phyloP scores from a whole-genome alignment of 2,797 vertebrate genomes.

The Halcyon chelicuti region DNA sequence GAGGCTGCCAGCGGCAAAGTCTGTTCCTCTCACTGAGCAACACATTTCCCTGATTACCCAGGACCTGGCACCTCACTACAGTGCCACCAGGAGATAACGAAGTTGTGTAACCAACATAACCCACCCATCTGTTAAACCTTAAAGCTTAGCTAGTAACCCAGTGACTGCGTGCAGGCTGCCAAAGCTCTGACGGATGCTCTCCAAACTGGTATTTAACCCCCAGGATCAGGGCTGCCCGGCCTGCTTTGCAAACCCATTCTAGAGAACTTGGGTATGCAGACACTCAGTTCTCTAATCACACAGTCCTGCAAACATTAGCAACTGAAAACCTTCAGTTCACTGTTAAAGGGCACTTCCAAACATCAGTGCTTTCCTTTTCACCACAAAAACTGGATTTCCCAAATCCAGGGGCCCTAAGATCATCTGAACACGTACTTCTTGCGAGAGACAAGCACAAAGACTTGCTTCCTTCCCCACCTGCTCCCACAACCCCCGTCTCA shows the following conservation, averaged over 20 bases:
- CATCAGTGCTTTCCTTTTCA: background rate
- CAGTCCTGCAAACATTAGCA: background rate
- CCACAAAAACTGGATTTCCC: background rate
- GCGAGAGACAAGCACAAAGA: background rate
- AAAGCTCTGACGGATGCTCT: background rate
- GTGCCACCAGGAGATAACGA: background rate
- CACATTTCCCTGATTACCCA: background rate
- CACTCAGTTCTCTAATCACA: background rate
- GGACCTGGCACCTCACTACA: background rate
- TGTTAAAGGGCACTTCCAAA: background rate
- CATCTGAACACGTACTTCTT: background rate
- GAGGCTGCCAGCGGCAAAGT: accelerated
- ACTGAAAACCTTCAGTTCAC: too few species aligned
- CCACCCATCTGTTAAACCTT: background rate
- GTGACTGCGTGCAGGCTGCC: background rate
- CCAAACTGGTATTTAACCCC: accelerated
- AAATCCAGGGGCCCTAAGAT: background rate
- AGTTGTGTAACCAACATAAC: background rate
- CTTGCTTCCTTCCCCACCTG: background rate
- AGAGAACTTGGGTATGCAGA: background rate
- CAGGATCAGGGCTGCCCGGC: background rate
- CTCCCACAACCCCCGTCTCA: background rate
- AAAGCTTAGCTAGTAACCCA: background rate
- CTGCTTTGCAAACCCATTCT: background rate
- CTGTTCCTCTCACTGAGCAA: background rate